Percentiles rank a stretch among this genome's conserved stretches.
These are phyloP conservation scores for Thaumatotibia leucotreta DNA, from an alignment of 1,140 invertebrate species.

Conservation along the genomic window DNA sequence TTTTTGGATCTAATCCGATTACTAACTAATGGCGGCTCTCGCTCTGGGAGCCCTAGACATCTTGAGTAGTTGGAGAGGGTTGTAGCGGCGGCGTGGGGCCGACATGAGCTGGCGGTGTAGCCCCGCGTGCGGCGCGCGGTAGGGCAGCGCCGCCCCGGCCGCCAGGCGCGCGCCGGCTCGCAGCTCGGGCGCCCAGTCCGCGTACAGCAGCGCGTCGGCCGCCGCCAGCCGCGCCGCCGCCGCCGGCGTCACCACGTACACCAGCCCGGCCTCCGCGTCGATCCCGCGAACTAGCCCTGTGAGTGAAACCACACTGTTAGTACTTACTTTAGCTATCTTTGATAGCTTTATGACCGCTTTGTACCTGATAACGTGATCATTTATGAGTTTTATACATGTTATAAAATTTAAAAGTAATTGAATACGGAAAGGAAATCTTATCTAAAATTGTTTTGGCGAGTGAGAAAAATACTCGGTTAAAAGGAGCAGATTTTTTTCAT, in stretches of 20 bases:
- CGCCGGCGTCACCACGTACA: constrained; percentile 76
- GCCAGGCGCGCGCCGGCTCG: constrained; percentile 34
- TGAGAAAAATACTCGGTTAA: background rate
- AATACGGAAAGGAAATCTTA: background rate
- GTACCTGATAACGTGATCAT: constrained; percentile 59
- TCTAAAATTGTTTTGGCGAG: background rate
- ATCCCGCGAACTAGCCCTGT: constrained; percentile 77
- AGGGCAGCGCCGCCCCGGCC: constrained; percentile 45
- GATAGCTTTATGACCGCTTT: constrained; percentile 59
- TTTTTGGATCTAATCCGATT: constrained; percentile 72
- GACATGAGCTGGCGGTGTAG: constrained; percentile 58
- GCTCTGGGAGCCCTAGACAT: constrained; percentile 68
- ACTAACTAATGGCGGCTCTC: constrained; percentile 69
- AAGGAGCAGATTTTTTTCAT: background rate
- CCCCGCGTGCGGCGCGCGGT: constrained; percentile 42
- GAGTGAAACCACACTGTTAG: constrained; percentile 32
- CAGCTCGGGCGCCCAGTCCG: constrained; percentile 61
- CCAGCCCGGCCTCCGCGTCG: constrained; percentile 63
- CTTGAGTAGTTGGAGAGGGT: constrained; percentile 66
- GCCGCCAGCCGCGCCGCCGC: constrained; percentile 25
- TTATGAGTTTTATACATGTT: too few relatives aligned
- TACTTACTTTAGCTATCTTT: constrained; percentile 49
- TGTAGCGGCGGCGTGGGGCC: constrained; percentile 64
- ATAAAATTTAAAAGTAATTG: too few relatives aligned
- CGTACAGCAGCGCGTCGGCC: constrained; percentile 59